Conservation (phyloP, 1,140 invertebrate species). For the Microplitis mediator region DNA sequence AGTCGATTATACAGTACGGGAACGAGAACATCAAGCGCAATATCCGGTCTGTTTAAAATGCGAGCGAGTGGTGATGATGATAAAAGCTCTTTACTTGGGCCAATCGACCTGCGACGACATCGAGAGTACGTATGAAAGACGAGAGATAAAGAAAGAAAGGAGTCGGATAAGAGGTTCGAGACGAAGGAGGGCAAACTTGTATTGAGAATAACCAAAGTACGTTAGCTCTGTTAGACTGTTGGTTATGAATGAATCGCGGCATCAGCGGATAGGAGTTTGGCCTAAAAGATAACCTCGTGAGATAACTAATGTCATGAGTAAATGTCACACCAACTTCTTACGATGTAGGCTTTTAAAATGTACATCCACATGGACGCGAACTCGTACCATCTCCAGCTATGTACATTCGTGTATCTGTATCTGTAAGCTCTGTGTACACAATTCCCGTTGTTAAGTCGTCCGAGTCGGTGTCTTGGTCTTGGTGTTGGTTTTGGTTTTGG, state of each 20-base stretch:
- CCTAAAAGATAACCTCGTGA: slow-evolving; percentile 24
- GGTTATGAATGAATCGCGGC: slow-evolving; percentile 28
- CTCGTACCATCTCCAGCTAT: no score
- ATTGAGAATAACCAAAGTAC: background rate
- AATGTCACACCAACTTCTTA: slow-evolving; percentile 9
- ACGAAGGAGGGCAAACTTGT: background rate
- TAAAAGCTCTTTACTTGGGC: slow-evolving; percentile 13
- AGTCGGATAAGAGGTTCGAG: no score
- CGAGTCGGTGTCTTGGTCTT: background rate
- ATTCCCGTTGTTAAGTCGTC: background rate
- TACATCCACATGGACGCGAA: background rate
- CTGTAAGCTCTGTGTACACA: slow-evolving; percentile 14
- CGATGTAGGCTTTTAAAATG: background rate
- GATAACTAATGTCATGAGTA: slow-evolving; percentile 12
- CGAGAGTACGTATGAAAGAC: background rate
- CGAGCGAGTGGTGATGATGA: slow-evolving; percentile 4
- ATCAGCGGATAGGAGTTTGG: slow-evolving; percentile 3
- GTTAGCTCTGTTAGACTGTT: slow-evolving; percentile 18
- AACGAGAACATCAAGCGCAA: slow-evolving; percentile 3
- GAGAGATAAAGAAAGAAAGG: background rate
- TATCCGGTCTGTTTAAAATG: slow-evolving; percentile 11
- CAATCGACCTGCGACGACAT: slow-evolving; percentile 12
- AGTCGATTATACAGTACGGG: background rate
- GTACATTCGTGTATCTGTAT: background rate
- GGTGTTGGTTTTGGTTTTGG: background rate